A percentile compares a stretch with the other conserved stretches of the same genome.
Conservation (phyloP, 2,113 vertebrate genomes). For the Melanotaenia duboulayi region DNA sequence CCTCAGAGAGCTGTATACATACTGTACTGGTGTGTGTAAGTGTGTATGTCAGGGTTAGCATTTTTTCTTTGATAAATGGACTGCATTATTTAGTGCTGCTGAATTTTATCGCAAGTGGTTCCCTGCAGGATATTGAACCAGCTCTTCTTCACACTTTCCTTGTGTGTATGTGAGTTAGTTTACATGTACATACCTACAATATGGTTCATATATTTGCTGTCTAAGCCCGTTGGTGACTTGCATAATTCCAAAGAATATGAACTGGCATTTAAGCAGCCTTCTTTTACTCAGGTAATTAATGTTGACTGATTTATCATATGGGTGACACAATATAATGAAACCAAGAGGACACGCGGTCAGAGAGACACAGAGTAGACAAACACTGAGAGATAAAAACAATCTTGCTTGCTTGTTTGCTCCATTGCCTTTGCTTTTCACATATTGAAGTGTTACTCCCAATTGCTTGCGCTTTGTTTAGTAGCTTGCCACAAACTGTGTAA, state of each 20-base stretch:
- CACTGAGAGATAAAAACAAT: background rate
- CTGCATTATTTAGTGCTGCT: constrained; percentile 65
- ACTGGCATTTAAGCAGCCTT: constrained; percentile 8
- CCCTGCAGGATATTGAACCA: constrained; percentile 50
- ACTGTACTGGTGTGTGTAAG: constrained; percentile 10
- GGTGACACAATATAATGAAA: constrained; percentile 29
- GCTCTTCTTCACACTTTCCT: constrained; percentile 23
- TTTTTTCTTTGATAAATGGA: constrained; percentile 70
- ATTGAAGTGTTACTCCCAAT: background rate
- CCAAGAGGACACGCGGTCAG: background rate
- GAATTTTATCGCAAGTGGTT: constrained; percentile 73
- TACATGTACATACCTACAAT: background rate
- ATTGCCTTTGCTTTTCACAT: background rate
- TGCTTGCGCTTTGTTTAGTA: background rate
- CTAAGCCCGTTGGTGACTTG: constrained; percentile 37
- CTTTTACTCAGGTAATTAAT: constrained; percentile 23
- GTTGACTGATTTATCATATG: constrained; percentile 21
- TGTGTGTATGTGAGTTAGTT: background rate
- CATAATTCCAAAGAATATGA: constrained; percentile 5
- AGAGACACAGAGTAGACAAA: constrained; percentile 11
- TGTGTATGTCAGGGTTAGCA: constrained; percentile 46
- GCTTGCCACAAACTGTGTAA: background rate
- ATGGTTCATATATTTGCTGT: constrained; percentile 16
- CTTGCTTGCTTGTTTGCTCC: background rate
- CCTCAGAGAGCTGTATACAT: constrained; percentile 28